Evolutionary conservation across 2,113 vertebrate genomes (phyloP).

Genomic region (Rhea americana): DNA sequence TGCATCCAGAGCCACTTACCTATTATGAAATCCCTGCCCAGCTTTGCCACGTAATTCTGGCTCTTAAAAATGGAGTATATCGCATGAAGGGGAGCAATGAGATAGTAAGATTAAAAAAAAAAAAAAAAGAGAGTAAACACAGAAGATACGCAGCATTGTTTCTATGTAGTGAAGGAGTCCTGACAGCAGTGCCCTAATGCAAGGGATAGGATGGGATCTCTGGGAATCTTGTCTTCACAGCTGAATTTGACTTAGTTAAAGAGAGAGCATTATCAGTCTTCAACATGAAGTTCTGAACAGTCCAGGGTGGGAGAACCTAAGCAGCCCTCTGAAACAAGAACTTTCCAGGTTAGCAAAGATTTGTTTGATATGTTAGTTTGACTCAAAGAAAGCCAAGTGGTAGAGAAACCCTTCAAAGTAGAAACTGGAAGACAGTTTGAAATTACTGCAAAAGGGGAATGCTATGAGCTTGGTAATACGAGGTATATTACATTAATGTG

Average conservation of each 20-base stretch:
- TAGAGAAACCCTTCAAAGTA: not conserved
- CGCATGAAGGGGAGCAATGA: conserved; percentile 13
- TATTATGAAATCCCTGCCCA: not conserved
- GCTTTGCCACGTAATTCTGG: not conserved
- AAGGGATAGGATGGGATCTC: not conserved
- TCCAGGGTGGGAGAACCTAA: not conserved
- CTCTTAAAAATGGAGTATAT: conserved; percentile 9
- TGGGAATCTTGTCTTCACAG: not conserved
- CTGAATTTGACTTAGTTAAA: not conserved
- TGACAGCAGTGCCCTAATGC: not conserved
- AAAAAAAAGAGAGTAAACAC: conserved; percentile 11
- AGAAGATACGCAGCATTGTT: not conserved
- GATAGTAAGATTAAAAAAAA: conserved; percentile 15
- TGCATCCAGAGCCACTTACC: not conserved
- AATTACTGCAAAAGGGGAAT: not conserved
- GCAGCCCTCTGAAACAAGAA: not conserved
- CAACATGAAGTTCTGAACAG: not conserved
- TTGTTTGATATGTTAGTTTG: accelerated
- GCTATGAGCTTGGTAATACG: not conserved
- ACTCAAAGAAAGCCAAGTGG: accelerated
- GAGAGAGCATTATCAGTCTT: not conserved
- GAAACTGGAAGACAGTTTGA: not conserved
- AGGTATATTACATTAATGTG: not conserved
- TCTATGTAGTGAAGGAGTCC: not conserved
- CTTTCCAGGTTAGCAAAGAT: not conserved